Conservation (phyloP, 2,888 invertebrate species). For the Cotesia congregata region DNA sequence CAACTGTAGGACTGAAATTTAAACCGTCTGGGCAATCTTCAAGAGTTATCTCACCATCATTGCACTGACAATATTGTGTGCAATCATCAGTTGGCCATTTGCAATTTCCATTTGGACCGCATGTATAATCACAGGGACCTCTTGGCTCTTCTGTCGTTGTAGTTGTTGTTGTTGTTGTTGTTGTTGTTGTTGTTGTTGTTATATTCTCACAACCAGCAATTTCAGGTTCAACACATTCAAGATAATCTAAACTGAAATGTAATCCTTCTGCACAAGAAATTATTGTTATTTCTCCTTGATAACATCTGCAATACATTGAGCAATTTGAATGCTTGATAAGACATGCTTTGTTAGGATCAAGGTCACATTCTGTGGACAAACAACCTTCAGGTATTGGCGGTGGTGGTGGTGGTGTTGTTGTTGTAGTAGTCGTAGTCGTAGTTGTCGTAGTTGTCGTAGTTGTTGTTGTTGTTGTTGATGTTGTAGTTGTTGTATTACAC, state of each 20-base stretch:
- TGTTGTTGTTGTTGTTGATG: not conserved
- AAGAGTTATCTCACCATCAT: not conserved
- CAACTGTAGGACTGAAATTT: not conserved
- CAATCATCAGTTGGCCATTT: not conserved
- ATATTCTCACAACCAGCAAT: not conserved
- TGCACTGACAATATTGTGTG: not conserved
- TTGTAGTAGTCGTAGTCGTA: not conserved
- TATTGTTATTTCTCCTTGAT: constrained; percentile 5
- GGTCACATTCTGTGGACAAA: not conserved
- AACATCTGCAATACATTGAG: constrained; percentile 31
- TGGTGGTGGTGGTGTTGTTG: too few species aligned
- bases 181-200: too few species aligned
- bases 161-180: not conserved
- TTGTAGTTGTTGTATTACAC: not conserved
- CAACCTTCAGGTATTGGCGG: not conserved
- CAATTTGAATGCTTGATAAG: constrained; percentile 32
- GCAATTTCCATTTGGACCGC: not conserved
- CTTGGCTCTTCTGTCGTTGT: too few species aligned
- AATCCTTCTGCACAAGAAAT: not conserved
- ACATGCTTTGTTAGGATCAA: constrained; percentile 40
- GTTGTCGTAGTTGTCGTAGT: not conserved
- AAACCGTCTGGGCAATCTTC: not conserved
- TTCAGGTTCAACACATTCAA: not conserved
- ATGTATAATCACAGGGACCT: not conserved
- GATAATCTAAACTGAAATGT: not conserved